Percentiles rank a stretch among this genome's conserved stretches.
Conservation (phyloP, 2,888 invertebrate species). For the Platycnemis pennipes region DNA sequence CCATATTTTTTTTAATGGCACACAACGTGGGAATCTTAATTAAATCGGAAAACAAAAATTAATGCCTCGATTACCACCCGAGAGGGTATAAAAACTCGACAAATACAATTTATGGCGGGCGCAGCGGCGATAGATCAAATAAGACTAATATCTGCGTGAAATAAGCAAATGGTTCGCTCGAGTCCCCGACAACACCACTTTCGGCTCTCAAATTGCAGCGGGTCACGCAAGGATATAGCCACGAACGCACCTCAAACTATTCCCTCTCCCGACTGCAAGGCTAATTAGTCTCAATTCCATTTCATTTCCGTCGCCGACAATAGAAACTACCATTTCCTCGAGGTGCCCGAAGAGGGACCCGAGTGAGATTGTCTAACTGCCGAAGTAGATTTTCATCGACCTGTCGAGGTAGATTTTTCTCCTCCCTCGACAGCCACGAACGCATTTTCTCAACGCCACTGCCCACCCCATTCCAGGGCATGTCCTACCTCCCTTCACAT, state of each 20-base stretch:
- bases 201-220: not conserved
- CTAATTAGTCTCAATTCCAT: not conserved
- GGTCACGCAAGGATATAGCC: not conserved
- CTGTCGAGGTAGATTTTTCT: too few relatives aligned
- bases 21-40: not conserved
- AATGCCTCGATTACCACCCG: not conserved
- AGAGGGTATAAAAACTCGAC: not conserved
- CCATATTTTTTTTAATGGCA: too few relatives aligned
- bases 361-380: too few relatives aligned
- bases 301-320: not conserved
- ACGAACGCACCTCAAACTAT: not conserved
- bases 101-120: not conserved
- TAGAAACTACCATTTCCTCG: not conserved
- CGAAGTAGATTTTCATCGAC: too few relatives aligned
- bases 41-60: not conserved
- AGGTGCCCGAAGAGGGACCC: too few relatives aligned
- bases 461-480: too few relatives aligned
- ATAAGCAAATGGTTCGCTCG: not conserved
- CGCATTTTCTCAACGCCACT: too few relatives aligned
- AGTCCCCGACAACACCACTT: not conserved
- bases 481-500: too few relatives aligned
- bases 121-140: not conserved
- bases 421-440: too few relatives aligned
- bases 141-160: not conserved
- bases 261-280: not conserved